Evolutionary conservation across 2,113 vertebrate genomes (phyloP).

Genomic region (Hippocampus comes): DNA sequence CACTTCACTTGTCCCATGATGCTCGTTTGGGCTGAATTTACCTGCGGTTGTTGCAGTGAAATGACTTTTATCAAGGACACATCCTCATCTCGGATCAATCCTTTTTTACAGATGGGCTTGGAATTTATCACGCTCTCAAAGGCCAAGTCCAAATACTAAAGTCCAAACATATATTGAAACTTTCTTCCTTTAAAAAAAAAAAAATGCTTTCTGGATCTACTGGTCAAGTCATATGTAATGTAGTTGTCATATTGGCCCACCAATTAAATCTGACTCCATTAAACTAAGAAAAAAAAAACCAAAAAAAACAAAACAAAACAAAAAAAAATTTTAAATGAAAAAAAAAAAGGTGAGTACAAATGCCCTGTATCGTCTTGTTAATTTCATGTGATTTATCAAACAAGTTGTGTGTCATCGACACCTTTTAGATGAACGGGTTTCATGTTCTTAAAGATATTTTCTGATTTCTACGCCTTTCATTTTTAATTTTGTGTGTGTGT

Average conservation of each 20-base stretch:
- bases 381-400: no score
- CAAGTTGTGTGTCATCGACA: not conserved
- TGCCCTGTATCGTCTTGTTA: no score
- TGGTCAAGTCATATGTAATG: no score
- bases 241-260: not conserved
- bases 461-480: no score
- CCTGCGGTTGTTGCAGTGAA: not conserved
- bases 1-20: not conserved
- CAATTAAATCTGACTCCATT: not conserved
- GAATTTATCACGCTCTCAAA: not conserved
- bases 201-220: no score
- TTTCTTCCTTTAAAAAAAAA: not conserved
- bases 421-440: no score
- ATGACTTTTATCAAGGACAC: not conserved
- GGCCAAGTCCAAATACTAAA: not conserved
- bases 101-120: not conserved
- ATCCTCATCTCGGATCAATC: not conserved
- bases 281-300: not conserved
- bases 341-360: no score
- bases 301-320: no score
- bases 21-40: not conserved
- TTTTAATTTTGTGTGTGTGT: no score
- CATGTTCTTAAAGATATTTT: no score
- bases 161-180: not conserved
- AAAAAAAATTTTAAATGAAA: no score